Base-by-base conservation (phyloP, 2,797 vertebrate species). In the Columba guinea region DNA sequence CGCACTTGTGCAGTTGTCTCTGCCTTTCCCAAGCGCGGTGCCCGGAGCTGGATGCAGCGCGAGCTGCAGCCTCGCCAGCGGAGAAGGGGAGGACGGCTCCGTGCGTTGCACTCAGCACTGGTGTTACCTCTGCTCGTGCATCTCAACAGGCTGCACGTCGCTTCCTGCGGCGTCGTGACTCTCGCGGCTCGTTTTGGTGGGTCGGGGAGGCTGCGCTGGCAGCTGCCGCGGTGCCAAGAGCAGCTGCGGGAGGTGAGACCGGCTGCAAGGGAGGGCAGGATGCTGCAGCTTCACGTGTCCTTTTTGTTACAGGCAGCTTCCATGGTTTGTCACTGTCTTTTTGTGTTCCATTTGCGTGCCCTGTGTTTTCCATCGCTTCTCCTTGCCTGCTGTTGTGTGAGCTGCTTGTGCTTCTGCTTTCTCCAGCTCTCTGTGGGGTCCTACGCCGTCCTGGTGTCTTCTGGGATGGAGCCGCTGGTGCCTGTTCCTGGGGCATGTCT, bases 71-170 rank as follows among this genome's bases (percentile, higher is more conserved):
- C 59, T 65, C 1, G 5, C 37, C 77, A 48, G 59, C 6, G 4
- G 18, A 4, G 62, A 39, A 19, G 30, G 75, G 51, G 48, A 63
- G n/a, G 62, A 32, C 7, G 28, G 56, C 80, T 75, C 41, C 2
- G 9, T 53, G 74, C 5, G 0, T 27, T 5, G 62, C 62, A 18
- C 18, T 10, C 30, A 18, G 13, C 41, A 1, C 49, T 74, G 1
- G 1, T 14, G 2, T 56, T 21, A 3, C 73, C 56, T 10, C n/a
- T 46, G 49, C 73, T 58, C 3, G 10, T 20, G 51, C 1, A 1
- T 76, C 63, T 30, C 3, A 1, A 4, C 21, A 68, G 69, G 62
- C 55, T 48, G 44, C 13, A 2, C 0, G 5, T 22, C 0, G 1
- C 35, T 65, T 62, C 23, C 32, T 46, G 60, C 2, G 2, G 44